Percentiles rank a stretch among this genome's conserved stretches.
Conservation (phyloP, 2,113 vertebrate genomes). For the Cyprinodon tularosa region DNA sequence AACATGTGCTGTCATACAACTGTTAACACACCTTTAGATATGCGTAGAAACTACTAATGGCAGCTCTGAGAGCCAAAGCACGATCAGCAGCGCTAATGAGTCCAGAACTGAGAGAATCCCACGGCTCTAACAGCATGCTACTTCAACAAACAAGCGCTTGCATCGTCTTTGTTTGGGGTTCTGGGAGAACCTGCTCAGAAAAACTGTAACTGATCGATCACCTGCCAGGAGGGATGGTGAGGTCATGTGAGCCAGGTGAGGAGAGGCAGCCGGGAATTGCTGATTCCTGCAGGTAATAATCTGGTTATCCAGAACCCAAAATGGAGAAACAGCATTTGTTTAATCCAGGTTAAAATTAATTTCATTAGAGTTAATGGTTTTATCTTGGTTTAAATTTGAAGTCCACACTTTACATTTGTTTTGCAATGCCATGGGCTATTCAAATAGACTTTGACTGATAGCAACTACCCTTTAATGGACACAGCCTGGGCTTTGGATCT, state of each 20-base stretch:
- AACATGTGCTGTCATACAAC: constrained; percentile 19
- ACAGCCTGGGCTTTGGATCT: too few relatives aligned
- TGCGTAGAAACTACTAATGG: constrained; percentile 28
- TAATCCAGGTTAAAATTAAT: too few relatives aligned
- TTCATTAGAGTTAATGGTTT: too few relatives aligned
- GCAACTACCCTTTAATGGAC: too few relatives aligned
- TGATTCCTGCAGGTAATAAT: neutral
- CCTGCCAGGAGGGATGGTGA: neutral
- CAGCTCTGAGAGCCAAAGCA: constrained; percentile 35
- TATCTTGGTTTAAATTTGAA: too few relatives aligned
- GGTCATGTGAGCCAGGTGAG: neutral
- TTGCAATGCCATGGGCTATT: too few relatives aligned
- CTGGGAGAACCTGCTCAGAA: too few relatives aligned
- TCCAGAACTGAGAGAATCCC: constrained; percentile 36
- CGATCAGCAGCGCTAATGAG: constrained; percentile 40
- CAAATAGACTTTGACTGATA: too few relatives aligned
- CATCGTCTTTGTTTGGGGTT: neutral
- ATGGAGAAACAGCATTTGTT: too few relatives aligned
- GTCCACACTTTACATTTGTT: too few relatives aligned
- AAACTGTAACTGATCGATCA: neutral
- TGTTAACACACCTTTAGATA: constrained; percentile 5
- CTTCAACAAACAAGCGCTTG: constrained; percentile 38
- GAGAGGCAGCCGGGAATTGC: neutral
- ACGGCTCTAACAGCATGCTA: constrained; percentile 53
- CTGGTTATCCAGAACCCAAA: neutral